Evolutionary conservation across 2,797 vertebrate genomes (phyloP).

Genomic region (Pachyuromys duprasi): DNA sequence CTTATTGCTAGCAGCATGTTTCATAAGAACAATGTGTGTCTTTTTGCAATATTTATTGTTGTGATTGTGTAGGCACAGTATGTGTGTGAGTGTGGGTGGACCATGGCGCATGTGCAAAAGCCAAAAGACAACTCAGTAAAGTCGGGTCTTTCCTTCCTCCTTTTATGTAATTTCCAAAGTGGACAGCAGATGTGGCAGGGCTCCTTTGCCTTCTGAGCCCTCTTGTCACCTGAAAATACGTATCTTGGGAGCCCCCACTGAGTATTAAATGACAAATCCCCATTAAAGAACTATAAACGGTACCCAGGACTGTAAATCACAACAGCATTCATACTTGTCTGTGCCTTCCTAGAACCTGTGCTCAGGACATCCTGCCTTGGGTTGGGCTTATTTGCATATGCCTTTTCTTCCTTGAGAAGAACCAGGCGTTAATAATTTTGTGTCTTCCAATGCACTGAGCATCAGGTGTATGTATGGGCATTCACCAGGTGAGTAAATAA

Average conservation of each 20-base stretch:
- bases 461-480: background rate
- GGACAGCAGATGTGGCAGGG: background rate
- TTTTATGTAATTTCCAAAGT: background rate
- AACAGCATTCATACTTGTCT: background rate
- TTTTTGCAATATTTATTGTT: background rate
- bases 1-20: background rate
- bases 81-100: background rate
- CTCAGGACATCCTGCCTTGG: background rate
- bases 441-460: background rate
- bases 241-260: background rate
- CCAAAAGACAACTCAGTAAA: background rate
- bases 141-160: background rate
- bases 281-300: background rate
- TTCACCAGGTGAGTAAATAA: slow-evolving; percentile 39
- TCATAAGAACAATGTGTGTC: background rate
- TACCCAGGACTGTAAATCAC: background rate
- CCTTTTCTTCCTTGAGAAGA: background rate
- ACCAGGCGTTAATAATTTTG: background rate
- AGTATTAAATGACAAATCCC: background rate
- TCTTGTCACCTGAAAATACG: background rate
- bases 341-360: background rate
- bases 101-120: background rate
- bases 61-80: background rate
- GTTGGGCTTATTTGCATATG: background rate
- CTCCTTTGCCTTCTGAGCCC: background rate